phyloP scores from a whole-genome alignment of 2,888 invertebrate genomes.

The Amblyjoppa fuscipennis region DNA sequence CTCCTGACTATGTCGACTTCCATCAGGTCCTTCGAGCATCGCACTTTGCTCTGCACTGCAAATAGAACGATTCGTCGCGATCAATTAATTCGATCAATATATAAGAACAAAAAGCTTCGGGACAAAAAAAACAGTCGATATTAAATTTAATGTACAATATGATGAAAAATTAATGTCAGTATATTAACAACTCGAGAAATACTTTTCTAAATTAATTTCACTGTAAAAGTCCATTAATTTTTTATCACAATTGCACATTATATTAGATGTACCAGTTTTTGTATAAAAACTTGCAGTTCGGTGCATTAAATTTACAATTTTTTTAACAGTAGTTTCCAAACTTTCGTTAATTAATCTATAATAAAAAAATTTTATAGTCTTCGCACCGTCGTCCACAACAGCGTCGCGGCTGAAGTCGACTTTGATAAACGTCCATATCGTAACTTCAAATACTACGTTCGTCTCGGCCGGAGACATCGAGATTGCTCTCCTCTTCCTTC shows the following conservation, averaged over 20 bases:
- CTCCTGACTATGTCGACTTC: constrained; percentile 90
- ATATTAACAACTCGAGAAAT: background rate
- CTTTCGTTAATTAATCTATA: too few relatives aligned
- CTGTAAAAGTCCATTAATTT: too few relatives aligned
- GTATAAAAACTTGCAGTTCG: too few relatives aligned
- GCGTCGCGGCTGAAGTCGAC: constrained; percentile 90
- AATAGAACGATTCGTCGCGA: constrained; percentile 74
- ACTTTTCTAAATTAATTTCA: background rate
- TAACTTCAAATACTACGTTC: constrained; percentile 95
- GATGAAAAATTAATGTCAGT: too few relatives aligned
- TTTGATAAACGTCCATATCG: constrained; percentile 95
- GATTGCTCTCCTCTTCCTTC: constrained; percentile 90
- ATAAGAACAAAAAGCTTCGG: background rate
- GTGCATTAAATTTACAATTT: too few relatives aligned
- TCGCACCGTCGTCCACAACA: constrained; percentile 81
- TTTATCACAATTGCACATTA: too few relatives aligned
- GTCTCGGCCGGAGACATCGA: constrained; percentile 88
- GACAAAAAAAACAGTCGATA: background rate
- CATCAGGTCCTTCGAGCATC: constrained; percentile 91
- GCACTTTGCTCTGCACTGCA: constrained; percentile 90
- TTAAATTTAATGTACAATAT: too few relatives aligned
- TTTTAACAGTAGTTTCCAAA: too few relatives aligned
- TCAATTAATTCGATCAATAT: background rate
- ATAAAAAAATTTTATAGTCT: background rate
- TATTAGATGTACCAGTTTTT: too few relatives aligned